Evolutionary conservation across 2,888 invertebrate genomes (phyloP).

Genomic region (Galerucella nymphaeae): DNA sequence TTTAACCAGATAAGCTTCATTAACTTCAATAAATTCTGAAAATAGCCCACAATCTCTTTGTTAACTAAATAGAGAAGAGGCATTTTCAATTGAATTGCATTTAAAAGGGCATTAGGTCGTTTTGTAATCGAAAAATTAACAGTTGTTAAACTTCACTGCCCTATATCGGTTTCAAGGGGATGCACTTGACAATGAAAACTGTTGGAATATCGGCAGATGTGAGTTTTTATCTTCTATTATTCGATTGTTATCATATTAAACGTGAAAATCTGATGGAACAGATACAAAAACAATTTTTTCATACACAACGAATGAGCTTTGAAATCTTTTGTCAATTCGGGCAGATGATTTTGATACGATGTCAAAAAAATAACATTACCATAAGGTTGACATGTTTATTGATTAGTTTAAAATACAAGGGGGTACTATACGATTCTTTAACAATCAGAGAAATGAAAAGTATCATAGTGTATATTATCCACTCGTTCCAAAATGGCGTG

Average conservation of each 20-base stretch:
- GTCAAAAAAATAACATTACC: conserved; percentile 12
- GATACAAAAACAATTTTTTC: conserved; percentile 28
- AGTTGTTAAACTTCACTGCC: conserved; percentile 51
- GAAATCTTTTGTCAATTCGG: conserved; percentile 12
- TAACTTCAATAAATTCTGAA: conserved; percentile 19
- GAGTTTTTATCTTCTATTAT: conserved; percentile 37
- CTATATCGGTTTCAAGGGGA: conserved; percentile 53
- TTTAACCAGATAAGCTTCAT: conserved; percentile 7
- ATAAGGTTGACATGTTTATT: background rate
- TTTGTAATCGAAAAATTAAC: conserved; percentile 45
- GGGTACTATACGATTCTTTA: too few relatives aligned
- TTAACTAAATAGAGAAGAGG: conserved; percentile 24
- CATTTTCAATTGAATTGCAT: conserved; percentile 36
- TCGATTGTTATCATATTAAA: conserved; percentile 39
- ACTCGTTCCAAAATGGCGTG: too few relatives aligned
- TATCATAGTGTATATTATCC: too few relatives aligned
- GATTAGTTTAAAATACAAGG: background rate
- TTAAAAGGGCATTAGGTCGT: conserved; percentile 37
- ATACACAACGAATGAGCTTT: background rate
- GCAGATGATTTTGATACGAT: conserved; percentile 21
- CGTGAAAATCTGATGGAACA: conserved; percentile 33
- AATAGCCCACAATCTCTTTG: conserved; percentile 24
- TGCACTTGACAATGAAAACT: conserved; percentile 53
- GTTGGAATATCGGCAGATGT: conserved; percentile 52
- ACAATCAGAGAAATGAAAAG: too few relatives aligned